phyloP scores from a whole-genome alignment of 2,113 vertebrate species.

The Clarias gariepinus region DNA sequence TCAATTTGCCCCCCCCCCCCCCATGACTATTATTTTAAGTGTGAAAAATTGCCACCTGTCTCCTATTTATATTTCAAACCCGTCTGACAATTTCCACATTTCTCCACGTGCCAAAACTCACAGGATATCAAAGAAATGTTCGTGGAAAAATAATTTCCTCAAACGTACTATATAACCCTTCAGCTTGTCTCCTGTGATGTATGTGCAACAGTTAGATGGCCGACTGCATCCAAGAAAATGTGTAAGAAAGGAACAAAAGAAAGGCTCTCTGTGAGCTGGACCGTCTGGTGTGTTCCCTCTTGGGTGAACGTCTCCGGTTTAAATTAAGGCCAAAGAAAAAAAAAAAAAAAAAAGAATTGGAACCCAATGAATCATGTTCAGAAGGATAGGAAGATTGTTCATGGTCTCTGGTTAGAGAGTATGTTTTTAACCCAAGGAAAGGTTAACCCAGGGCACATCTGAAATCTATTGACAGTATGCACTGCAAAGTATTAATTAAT shows the following conservation, averaged over 20 bases:
- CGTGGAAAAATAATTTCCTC: constrained; percentile 12
- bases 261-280: constrained; percentile 13
- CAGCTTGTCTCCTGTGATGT: constrained; percentile 23
- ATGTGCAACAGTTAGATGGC: constrained; percentile 20
- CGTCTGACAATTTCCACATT: neutral
- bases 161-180: constrained; percentile 13
- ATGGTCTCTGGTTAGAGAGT: neutral
- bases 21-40: constrained; percentile 3
- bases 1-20: neutral
- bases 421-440: neutral
- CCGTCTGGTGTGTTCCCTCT: constrained; percentile 36
- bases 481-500: neutral
- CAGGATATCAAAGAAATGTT: constrained; percentile 13
- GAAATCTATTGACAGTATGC: neutral
- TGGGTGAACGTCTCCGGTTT: constrained; percentile 23
- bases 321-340: neutral
- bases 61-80: neutral
- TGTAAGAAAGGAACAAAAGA: neutral
- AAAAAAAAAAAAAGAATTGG: neutral
- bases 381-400: neutral
- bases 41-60: neutral
- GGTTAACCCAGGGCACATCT: neutral
- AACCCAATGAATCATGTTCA: neutral
- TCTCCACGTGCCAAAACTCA: neutral
- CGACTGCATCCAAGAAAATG: constrained; percentile 11